These are phyloP conservation scores for Periplaneta americana DNA, from an alignment of 1,140 invertebrate genomes.

Conservation along the genomic window DNA sequence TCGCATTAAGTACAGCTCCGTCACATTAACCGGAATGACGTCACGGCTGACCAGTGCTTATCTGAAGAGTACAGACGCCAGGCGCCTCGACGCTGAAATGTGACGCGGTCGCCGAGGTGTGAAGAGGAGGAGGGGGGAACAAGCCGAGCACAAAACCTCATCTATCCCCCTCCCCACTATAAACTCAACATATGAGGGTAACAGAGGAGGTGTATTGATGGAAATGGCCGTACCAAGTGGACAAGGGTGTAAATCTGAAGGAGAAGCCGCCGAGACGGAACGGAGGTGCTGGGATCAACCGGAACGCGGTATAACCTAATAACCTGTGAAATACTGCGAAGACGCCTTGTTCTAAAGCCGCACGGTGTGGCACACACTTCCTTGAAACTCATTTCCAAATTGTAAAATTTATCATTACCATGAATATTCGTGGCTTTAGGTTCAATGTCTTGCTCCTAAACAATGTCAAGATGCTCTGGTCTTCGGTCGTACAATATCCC, in stretches of 20 bases:
- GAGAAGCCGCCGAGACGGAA: not conserved
- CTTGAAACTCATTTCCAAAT: no score
- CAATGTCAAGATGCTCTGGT: no score
- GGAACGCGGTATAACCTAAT: not conserved
- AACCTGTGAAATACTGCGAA: not conserved
- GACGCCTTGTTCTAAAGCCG: not conserved
- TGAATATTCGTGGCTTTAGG: no score
- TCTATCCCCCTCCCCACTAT: not conserved
- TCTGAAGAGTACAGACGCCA: not conserved
- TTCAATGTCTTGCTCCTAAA: no score
- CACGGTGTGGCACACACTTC: no score
- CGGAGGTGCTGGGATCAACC: not conserved
- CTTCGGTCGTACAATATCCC: no score
- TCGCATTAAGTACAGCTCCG: no score
- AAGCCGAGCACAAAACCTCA: not conserved
- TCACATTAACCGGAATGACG: not conserved
- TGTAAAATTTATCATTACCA: no score
- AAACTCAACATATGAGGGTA: not conserved
- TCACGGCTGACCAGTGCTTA: not conserved
- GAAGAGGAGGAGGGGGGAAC: not conserved
- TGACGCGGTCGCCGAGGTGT: not conserved
- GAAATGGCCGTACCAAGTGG: not conserved
- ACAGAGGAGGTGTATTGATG: not conserved
- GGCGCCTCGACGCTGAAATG: not conserved
- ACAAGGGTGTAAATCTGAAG: not conserved